Evolutionary conservation across 2,113 vertebrate species (phyloP), one percentile per base, ranked within the genome.

Genomic region (Malurus melanocephalus): DNA sequence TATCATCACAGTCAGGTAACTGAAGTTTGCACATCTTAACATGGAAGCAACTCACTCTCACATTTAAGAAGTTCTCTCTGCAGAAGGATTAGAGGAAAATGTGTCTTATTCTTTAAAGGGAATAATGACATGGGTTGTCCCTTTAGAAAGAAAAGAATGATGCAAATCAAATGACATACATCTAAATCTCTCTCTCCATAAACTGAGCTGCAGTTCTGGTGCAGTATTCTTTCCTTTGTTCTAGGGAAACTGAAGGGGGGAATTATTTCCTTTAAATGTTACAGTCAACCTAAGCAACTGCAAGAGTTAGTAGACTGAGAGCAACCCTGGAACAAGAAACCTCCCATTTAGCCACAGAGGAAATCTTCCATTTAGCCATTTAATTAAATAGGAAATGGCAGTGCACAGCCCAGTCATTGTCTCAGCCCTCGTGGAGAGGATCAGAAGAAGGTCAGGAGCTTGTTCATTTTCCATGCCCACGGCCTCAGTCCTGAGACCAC

Each of bases 361-460:
- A 93, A 96, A 93, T 96, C 86, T 95, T 95, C 94, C 86, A 93
- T 95, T 93, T 95, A 95, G 88, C 62, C 7, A 17, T 85, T 94
- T 96, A 94, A 94, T 96, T 93, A 96, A 94, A 96, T 93, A 93
- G 94, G 92, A 95, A 93, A 91, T 93, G 92, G 90, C 92, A 93
- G 86, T 56, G 77, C 95, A 84, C 90, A 91, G 90, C 93, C 92
- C 69, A 93, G 86, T 75, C 95, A 93, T 93, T 93, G 94, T 95
- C 88, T 94, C 93, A 91, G 85, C 83, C 90, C 88, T 96, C 16
- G 13, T 90, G 92, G 90, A 95, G 85, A 96, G 91, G 92, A 95
- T 95, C 94, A 94, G 85, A 94, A 94, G 92, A 69, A 93, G 88
- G 93, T 94, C 95, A 95, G 88, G 84, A 92, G 92, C 92, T 90